These are phyloP conservation scores for Hydrotaea diabolus DNA, from an alignment of 2,888 invertebrate species.

Conservation along the genomic window DNA sequence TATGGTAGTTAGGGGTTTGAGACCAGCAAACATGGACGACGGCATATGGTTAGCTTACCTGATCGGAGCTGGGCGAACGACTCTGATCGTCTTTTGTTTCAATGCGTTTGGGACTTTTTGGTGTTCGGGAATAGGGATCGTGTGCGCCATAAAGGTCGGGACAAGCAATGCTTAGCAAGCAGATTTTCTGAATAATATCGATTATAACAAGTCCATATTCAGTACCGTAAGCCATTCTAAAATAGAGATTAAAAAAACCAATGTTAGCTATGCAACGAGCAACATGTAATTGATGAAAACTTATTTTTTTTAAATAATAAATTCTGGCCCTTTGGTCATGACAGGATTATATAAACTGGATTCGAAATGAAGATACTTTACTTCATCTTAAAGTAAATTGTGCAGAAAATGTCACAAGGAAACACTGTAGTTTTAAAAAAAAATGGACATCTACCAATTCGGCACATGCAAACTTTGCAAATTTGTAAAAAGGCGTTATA, in stretches of 20 bases:
- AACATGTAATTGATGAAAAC: too few relatives aligned
- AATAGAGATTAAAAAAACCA: slow-evolving; percentile 68
- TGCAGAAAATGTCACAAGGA: too few relatives aligned
- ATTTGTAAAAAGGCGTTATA: too few relatives aligned
- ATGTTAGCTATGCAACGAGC: too few relatives aligned
- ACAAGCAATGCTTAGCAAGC: slow-evolving; percentile 93
- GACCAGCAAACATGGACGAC: slow-evolving; percentile 41
- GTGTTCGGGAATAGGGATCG: slow-evolving; percentile 92
- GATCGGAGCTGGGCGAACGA: slow-evolving; percentile 93
- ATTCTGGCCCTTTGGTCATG: too few relatives aligned
- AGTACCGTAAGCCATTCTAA: slow-evolving; percentile 97
- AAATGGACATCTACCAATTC: too few relatives aligned
- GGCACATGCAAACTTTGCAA: too few relatives aligned
- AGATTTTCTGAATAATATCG: slow-evolving; percentile 94
- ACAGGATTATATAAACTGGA: too few relatives aligned
- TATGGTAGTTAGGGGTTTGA: not conserved
- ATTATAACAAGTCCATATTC: slow-evolving; percentile 97
- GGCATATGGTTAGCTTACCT: slow-evolving; percentile 83
- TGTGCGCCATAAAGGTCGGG: slow-evolving; percentile 94
- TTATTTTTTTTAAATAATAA: too few relatives aligned
- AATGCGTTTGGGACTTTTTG: slow-evolving; percentile 87
- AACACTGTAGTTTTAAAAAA: too few relatives aligned
- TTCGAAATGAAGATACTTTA: too few relatives aligned
- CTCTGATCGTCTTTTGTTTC: slow-evolving; percentile 84
- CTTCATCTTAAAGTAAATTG: too few relatives aligned